Evolutionary conservation across 2,113 vertebrate genomes (phyloP).

Genomic region (Nyctereutes procyonoides): DNA sequence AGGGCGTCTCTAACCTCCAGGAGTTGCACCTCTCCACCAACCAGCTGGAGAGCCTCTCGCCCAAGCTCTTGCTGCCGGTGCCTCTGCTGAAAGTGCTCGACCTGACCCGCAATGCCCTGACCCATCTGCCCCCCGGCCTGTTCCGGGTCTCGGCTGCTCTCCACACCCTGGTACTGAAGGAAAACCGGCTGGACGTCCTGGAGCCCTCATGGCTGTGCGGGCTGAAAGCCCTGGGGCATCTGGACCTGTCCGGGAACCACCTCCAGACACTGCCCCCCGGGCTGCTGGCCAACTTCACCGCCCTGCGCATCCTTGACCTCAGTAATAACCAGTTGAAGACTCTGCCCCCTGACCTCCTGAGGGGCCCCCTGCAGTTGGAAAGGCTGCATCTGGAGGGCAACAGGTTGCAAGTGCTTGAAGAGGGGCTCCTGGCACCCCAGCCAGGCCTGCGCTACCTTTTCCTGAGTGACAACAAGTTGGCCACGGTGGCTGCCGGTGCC

Average conservation of each 20-base stretch:
- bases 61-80: constrained; percentile 83
- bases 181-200: constrained; percentile 83
- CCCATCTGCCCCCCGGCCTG: constrained; percentile 80
- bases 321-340: constrained; percentile 87
- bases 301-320: constrained; percentile 88
- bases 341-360: constrained; percentile 77
- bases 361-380: constrained; percentile 81
- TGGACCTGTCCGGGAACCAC: constrained; percentile 89
- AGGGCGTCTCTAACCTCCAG: constrained; percentile 78
- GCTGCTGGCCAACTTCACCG: constrained; percentile 81
- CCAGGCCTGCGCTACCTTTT: constrained; percentile 86
- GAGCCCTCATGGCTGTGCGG: constrained; percentile 82
- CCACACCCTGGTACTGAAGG: constrained; percentile 87
- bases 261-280: constrained; percentile 76
- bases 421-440: constrained; percentile 70
- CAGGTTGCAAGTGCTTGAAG: constrained; percentile 79
- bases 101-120: constrained; percentile 88
- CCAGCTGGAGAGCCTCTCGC: constrained; percentile 83
- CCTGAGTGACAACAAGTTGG: constrained; percentile 87
- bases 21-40: constrained; percentile 92
- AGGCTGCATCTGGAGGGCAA: constrained; percentile 89
- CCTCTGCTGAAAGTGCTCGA: constrained; percentile 88
- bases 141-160: constrained; percentile 82
- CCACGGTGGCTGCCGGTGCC: constrained; percentile 70
- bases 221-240: constrained; percentile 83